A percentile compares a stretch with the other conserved stretches of the same genome.
These are phyloP conservation scores for Epinotia nisella DNA, from an alignment of 2,888 invertebrate genomes.

Conservation along the genomic window DNA sequence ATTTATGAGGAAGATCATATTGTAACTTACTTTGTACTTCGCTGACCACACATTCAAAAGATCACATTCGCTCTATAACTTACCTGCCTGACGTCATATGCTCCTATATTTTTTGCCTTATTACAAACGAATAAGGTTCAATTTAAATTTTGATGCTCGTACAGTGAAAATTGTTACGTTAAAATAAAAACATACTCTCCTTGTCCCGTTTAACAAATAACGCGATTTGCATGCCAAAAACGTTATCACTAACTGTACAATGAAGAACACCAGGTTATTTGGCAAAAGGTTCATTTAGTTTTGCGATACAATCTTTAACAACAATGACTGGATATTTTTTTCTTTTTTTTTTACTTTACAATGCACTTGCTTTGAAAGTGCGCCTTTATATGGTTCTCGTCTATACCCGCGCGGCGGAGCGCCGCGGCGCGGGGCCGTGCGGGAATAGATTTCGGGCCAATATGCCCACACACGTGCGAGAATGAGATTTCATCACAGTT, in stretches of 20 bases:
- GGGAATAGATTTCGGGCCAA: too few relatives aligned
- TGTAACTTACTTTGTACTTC: not conserved
- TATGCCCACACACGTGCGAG: too few relatives aligned
- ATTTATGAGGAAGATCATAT: not conserved
- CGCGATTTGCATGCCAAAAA: slow-evolving; percentile 25
- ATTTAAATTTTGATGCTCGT: not conserved
- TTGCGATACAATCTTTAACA: not conserved
- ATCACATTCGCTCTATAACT: not conserved
- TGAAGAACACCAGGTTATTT: slow-evolving; percentile 24
- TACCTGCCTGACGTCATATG: not conserved
- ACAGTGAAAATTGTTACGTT: not conserved
- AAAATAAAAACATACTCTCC: slow-evolving; percentile 6
- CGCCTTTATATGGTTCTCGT: too few relatives aligned
- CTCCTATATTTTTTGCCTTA: not conserved
- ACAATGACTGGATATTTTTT: too few relatives aligned
- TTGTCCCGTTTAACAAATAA: slow-evolving; percentile 7
- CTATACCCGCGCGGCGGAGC: too few relatives aligned
- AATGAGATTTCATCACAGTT: too few relatives aligned
- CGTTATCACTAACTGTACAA: slow-evolving; percentile 23
- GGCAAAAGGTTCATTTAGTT: not conserved
- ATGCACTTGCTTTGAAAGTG: too few relatives aligned
- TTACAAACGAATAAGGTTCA: slow-evolving; percentile 1
- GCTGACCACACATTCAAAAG: slow-evolving; percentile 3
- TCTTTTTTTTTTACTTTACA: too few relatives aligned
- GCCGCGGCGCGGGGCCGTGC: too few relatives aligned